Conservation (phyloP, 2,888 invertebrate species). For the Torymus texanus region DNA sequence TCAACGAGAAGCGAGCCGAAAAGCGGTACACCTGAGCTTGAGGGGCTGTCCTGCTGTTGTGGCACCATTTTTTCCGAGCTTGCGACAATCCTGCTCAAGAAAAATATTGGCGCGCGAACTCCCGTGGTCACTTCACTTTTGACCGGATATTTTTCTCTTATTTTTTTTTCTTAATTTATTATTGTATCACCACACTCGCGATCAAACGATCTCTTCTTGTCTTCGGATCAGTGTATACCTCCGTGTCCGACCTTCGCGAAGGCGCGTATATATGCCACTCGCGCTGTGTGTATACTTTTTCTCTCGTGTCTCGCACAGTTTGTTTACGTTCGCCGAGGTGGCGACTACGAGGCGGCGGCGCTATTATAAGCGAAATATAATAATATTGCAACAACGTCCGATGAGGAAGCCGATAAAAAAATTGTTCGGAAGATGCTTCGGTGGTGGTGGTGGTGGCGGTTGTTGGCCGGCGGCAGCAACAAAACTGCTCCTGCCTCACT, state of each 20-base stretch:
- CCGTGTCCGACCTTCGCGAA: background rate
- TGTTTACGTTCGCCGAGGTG: too few relatives aligned
- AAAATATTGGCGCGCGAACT: slow-evolving; percentile 49
- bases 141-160: slow-evolving; percentile 43
- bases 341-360: background rate
- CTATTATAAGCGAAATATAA: background rate
- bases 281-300: too few relatives aligned
- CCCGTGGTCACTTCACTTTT: slow-evolving; percentile 65
- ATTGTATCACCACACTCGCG: slow-evolving; percentile 53
- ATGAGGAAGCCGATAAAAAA: too few relatives aligned
- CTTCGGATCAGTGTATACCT: background rate
- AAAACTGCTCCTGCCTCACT: too few relatives aligned
- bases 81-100: slow-evolving; percentile 33
- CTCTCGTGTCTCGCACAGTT: too few relatives aligned
- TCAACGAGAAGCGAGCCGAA: slow-evolving; percentile 95
- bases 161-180: slow-evolving; percentile 4
- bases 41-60: slow-evolving; percentile 82
- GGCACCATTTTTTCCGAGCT: slow-evolving; percentile 81
- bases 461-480: too few relatives aligned
- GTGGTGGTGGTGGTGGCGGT: too few relatives aligned
- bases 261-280: too few relatives aligned
- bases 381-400: background rate
- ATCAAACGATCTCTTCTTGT: slow-evolving; percentile 36
- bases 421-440: background rate
- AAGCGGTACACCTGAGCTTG: slow-evolving; percentile 81